Base-by-base conservation (phyloP, 2,888 invertebrate species). In the Elmis aenea region DNA sequence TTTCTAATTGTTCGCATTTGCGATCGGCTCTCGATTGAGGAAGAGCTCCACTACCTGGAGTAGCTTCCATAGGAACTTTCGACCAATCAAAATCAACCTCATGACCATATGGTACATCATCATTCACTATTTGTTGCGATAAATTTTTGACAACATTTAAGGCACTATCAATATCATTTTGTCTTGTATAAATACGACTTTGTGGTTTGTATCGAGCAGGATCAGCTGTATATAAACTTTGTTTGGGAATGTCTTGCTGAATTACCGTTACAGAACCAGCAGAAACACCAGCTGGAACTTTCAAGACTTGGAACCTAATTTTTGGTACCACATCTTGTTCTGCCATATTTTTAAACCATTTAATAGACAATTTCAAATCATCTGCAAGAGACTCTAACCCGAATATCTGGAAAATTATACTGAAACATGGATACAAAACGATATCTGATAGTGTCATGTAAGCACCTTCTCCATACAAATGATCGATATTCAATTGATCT, bases 1-100 rank as follows among this genome's bases (percentile, higher is more conserved):
- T 93, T 65, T 91, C 85, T 21, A 95, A 63, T 60, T 95, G 95
- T 50, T 91, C 81, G 18, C 84, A 81, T 70, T 95, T 95, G 30
- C 90, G 74, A 10, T 72, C 67, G 5, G 85, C 72, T 36, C 94
- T 77, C 14, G 75, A 73, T 49, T 74, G 70, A 1, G 94, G 94
- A 33, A 94, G 68, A 25, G 85, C 79, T 0, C 90, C 90, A 37
- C 83, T 83, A 51, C 75, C 75, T 3, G 91, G 92, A 56, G 83
- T 82, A 1, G 83, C 83, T 8, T 81, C 80, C 20, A 75, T 65
- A 0, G 92, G 91, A 29, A 92, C 73, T 9, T 69, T 55, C 3
- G 69, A 61, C 90, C 92, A 92, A 51, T 83, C 71, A 34, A 87
- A 73, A 6, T 50, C 38, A 2, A 69, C 39, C 12, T 72, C 69